Percentiles rank a stretch among this genome's conserved stretches.
These are phyloP conservation scores for Tetrao urogallus DNA, from an alignment of 2,113 vertebrate species.

Conservation along the genomic window DNA sequence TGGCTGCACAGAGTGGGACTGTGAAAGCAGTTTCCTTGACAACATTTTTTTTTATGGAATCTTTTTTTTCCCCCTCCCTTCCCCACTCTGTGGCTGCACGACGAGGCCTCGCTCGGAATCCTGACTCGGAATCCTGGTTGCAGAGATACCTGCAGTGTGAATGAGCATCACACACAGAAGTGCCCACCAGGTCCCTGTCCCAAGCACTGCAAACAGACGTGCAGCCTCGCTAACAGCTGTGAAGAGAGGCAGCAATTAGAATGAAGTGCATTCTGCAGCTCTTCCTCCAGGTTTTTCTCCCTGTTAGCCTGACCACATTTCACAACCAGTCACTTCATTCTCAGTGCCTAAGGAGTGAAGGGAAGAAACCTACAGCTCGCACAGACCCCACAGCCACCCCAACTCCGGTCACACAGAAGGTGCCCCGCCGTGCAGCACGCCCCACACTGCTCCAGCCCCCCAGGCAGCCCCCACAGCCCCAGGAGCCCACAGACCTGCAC, in stretches of 20 bases:
- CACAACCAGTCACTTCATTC: neutral
- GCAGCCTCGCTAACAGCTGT: neutral
- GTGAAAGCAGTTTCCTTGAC: slow-evolving; percentile 40
- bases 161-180: fast-evolving
- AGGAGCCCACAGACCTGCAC: neutral
- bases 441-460: neutral
- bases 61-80: neutral
- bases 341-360: neutral
- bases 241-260: neutral
- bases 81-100: neutral
- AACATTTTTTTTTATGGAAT: slow-evolving; percentile 14
- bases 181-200: neutral
- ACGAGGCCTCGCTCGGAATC: neutral
- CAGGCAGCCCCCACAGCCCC: neutral
- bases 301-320: neutral
- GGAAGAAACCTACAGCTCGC: neutral
- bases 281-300: neutral
- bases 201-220: fast-evolving
- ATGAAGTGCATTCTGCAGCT: neutral
- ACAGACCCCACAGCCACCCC: neutral
- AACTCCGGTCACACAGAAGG: neutral
- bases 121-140: neutral
- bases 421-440: fast-evolving
- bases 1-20: neutral
- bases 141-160: fast-evolving